These are phyloP conservation scores for Spheniscus mendiculus DNA, from an alignment of 2,113 vertebrate genomes.

Conservation along the genomic window DNA sequence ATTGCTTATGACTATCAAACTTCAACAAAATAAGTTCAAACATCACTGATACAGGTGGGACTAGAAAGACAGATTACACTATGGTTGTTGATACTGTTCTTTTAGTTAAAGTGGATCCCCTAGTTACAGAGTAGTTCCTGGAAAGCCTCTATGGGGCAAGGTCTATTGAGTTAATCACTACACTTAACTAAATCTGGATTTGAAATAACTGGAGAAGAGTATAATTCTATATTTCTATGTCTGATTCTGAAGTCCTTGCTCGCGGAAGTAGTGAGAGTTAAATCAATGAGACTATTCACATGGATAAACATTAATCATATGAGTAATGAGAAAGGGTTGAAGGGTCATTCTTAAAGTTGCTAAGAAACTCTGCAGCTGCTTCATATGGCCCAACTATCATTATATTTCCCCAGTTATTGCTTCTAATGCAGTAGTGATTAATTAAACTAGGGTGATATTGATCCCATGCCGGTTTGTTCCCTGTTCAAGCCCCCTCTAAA, in stretches of 20 bases:
- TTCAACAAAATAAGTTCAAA: not conserved
- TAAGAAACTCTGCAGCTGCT: slow-evolving; percentile 53
- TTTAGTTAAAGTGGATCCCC: not conserved
- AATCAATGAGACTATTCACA: slow-evolving; percentile 54
- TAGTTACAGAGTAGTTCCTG: not conserved
- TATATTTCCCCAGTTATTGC: not conserved
- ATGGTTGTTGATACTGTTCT: not conserved
- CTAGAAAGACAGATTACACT: not conserved
- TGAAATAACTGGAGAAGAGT: not conserved
- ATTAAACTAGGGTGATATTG: slow-evolving; percentile 28
- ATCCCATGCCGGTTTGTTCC: not conserved
- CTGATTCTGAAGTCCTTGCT: not conserved
- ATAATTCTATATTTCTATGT: not conserved
- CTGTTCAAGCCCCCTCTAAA: not conserved
- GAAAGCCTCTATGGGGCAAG: not conserved
- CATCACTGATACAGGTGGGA: not conserved
- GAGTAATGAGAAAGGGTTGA: slow-evolving; percentile 46
- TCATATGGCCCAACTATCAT: slow-evolving; percentile 7
- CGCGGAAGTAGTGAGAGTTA: not conserved
- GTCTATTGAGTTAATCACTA: not conserved
- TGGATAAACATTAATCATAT: slow-evolving; percentile 53
- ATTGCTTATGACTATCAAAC: not conserved
- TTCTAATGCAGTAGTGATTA: slow-evolving; percentile 42
- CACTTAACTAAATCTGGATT: not conserved
- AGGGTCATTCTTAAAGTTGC: slow-evolving; percentile 36